A percentile compares a stretch with the other conserved stretches of the same genome.
phyloP scores from a whole-genome alignment of 2,113 vertebrate genomes.

The Vicugna pacos region DNA sequence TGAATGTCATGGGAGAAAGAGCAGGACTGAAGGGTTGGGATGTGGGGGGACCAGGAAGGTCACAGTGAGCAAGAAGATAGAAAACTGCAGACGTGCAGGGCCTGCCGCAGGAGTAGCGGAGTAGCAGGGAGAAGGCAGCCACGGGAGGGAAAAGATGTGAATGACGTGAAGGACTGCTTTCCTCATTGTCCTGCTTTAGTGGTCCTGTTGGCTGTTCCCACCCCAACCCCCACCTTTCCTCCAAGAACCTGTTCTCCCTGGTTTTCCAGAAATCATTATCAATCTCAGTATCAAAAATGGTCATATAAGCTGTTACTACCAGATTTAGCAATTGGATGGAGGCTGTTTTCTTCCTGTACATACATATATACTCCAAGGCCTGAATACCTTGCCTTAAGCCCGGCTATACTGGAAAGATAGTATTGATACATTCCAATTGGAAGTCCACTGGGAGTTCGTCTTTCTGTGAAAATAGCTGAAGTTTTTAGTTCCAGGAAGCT shows the following conservation, averaged over 20 bases:
- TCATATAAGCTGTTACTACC: background rate
- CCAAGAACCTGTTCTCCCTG: background rate
- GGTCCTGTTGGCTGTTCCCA: background rate
- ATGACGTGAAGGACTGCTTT: background rate
- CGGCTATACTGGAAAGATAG: background rate
- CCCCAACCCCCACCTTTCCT: background rate
- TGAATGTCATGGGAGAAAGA: background rate
- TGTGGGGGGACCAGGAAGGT: too few species aligned
- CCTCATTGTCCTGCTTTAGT: background rate
- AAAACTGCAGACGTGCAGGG: too few species aligned
- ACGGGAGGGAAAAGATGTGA: background rate
- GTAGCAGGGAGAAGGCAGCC: too few species aligned
- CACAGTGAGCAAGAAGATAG: background rate
- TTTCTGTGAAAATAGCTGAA: constrained; percentile 5
- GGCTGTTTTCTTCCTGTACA: background rate
- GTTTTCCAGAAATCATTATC: background rate
- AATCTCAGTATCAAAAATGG: background rate
- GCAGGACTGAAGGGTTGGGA: background rate
- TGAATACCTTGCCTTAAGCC: background rate
- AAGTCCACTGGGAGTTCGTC: background rate
- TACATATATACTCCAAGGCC: too few species aligned
- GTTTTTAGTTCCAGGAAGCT: constrained; percentile 3
- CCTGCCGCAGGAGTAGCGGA: too few species aligned
- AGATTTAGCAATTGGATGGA: background rate
- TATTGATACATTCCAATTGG: background rate